These are phyloP conservation scores for Hoplostethus mediterraneus DNA, from an alignment of 2,797 vertebrate genomes.

Conservation along the genomic window DNA sequence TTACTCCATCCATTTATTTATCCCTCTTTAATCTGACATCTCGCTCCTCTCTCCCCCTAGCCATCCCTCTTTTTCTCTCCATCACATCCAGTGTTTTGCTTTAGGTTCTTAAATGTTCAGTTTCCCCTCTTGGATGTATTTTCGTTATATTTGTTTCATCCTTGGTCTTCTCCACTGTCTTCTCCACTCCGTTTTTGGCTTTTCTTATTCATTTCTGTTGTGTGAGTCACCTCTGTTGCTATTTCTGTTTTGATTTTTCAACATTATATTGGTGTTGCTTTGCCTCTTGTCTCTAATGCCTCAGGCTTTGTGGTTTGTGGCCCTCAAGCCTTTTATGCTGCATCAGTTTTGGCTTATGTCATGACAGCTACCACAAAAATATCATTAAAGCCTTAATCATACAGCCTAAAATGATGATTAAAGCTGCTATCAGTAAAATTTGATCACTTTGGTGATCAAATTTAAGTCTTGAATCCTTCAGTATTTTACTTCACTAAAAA, in stretches of 20 bases:
- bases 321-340: conserved; percentile 11
- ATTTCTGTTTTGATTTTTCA: conserved; percentile 5
- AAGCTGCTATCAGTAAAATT: no score
- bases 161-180: background rate
- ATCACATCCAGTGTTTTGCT: background rate
- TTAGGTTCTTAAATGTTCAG: background rate
- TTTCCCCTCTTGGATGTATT: background rate
- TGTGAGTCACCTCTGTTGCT: background rate
- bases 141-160: background rate
- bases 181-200: no score
- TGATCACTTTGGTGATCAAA: no score
- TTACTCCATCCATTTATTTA: conserved; percentile 5
- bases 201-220: no score
- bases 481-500: no score
- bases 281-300: background rate
- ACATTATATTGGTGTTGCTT: background rate
- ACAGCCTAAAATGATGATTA: no score
- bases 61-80: background rate
- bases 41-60: background rate
- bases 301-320: background rate
- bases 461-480: no score
- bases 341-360: background rate
- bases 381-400: no score
- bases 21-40: conserved; percentile 3
- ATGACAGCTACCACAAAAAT: conserved; percentile 4